Evolutionary conservation across 2,888 invertebrate genomes (phyloP), one percentile per base, ranked within the genome.

Genomic region (Ceriagrion tenellum): DNA sequence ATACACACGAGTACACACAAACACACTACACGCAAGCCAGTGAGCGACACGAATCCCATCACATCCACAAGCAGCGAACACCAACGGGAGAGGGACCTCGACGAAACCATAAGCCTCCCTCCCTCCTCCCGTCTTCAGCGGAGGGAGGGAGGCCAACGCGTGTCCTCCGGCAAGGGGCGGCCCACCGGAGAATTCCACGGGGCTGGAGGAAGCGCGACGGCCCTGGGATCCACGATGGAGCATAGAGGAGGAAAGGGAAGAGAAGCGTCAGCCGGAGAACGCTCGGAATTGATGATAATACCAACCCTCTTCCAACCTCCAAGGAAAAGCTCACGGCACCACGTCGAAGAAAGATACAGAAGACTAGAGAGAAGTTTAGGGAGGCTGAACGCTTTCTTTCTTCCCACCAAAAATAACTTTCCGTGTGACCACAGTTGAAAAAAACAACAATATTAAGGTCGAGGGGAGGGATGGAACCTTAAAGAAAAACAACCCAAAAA

Each of bases 191-290:
- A 10, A 26, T 20, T 20, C 8, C 26, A 23, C 69, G 63, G 69
- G 89, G 89, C n/a, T 13, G 26, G n/a, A 40, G 55, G 55, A 63
- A 59, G 40, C 26, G 47, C 74, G 35, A 69, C 30, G 40, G 59
- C 91, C 59, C 91, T 63, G 59, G 91, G n/a, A 69, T 55, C 55
- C 47, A n/a, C 55, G 26, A 26, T 47, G 88, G 88, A 55, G 10
- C 20, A 2, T n/a, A 12, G 55, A 26, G 55, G 69, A 93, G 74
- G 93, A 93, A 26, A 10, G 55, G 26, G 89, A 26, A 47, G 47
- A 47, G 93, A 26, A 74, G 90, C 69, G 93, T 47, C 59, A 56
- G 91, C 59, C 40, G 35, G 91, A 23, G 91, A 74, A 74, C 69
- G 93, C 47, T 81, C 40, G 69, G 93, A 47, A 93, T 30, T 26